phyloP scores from a whole-genome alignment of 2,888 invertebrate genomes.

The Lasioglossum morio region DNA sequence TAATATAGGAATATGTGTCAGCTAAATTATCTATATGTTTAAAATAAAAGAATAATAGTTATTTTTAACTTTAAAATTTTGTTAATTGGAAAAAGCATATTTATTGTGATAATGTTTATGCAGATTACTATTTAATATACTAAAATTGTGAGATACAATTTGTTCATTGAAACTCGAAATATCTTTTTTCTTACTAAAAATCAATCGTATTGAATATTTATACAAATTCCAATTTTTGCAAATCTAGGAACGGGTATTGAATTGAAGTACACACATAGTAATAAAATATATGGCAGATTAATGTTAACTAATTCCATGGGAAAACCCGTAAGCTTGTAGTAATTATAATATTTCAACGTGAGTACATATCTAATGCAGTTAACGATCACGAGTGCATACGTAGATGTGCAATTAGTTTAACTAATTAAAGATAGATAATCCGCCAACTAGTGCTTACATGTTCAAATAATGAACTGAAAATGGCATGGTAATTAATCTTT shows the following conservation, averaged over 20 bases:
- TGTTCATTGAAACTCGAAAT: neutral
- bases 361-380: no score
- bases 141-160: neutral
- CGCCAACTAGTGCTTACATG: neutral
- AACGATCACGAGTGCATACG: neutral
- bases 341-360: no score
- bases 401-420: neutral
- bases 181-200: neutral
- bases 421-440: neutral
- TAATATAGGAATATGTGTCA: neutral
- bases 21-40: no score
- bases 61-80: no score
- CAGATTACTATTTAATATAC: neutral
- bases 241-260: neutral
- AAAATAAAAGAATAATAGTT: no score
- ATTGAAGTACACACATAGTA: neutral
- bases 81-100: neutral
- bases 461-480: slow-evolving; percentile 6
- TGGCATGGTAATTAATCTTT: neutral
- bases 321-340: no score
- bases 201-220: neutral
- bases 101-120: neutral
- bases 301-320: neutral
- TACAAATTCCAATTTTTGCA: neutral
- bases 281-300: neutral